phyloP scores from a whole-genome alignment of 2,113 vertebrate genomes.

The Gavia stellata region DNA sequence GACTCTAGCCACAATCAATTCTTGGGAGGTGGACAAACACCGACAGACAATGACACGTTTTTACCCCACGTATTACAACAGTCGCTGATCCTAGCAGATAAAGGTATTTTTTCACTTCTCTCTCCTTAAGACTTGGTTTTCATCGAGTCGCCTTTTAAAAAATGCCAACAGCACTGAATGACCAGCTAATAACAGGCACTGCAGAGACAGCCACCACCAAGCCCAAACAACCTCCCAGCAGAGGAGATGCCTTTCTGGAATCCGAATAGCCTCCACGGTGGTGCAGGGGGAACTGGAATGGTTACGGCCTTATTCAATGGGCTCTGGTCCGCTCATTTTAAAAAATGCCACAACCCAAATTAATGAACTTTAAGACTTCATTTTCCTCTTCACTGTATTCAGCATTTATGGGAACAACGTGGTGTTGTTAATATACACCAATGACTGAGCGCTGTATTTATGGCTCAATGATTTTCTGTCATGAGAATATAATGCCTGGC shows the following conservation, averaged over 20 bases:
- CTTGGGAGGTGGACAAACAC: not conserved
- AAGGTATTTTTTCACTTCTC: not conserved
- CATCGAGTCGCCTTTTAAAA: not conserved
- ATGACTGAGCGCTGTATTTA: slow-evolving; percentile 33
- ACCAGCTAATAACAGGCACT: not conserved
- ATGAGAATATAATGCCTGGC: slow-evolving; percentile 57
- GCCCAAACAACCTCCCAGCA: not conserved
- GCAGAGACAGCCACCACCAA: not conserved
- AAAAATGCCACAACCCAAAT: not conserved
- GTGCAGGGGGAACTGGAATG: not conserved
- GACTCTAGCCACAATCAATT: not conserved
- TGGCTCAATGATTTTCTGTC: slow-evolving; percentile 61
- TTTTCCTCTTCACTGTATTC: slow-evolving; percentile 17
- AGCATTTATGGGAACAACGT: slow-evolving; percentile 49
- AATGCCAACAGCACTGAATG: not conserved
- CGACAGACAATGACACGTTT: not conserved
- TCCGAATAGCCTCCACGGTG: not conserved
- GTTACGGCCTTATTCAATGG: not conserved
- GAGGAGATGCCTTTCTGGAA: not conserved
- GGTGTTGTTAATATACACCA: slow-evolving; percentile 48
- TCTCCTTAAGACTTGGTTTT: not conserved
- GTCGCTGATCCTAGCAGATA: not conserved
- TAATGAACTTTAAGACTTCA: slow-evolving; percentile 8
- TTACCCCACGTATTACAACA: not conserved
- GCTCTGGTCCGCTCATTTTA: not conserved